Base-by-base conservation (phyloP, 2,797 vertebrate genomes). In the Neopelma chrysocephalum region DNA sequence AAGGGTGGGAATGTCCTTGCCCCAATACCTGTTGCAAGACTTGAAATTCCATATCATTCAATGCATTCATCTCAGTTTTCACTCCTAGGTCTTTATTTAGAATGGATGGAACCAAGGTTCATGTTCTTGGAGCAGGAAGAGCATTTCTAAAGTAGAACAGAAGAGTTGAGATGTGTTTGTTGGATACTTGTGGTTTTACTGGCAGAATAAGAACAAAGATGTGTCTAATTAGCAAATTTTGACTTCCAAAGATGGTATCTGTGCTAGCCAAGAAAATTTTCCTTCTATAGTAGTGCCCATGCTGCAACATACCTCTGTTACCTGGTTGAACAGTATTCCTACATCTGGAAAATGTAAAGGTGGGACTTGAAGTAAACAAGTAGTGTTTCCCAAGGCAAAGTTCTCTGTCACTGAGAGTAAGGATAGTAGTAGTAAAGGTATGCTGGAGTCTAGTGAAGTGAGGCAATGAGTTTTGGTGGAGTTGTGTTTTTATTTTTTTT, bases 291-390 rank as follows among this genome's bases (percentile, higher is more conserved):
- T 34, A 80, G 31, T 62, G 18, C n/a, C 36, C 9, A 0, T 71
- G 21, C n/a, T 0, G 0, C 0, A 1, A 53, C 23, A 47, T 36
- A 9, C 15, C 20, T 72, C 17, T 77, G 45, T 36, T 82, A 17
- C 25, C 40, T 70, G 15, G 18, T 3, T 82, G 23, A 75, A 54
- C 32, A 48, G 12, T 82, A 10, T 88, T 91, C 23, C 26, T 73
- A 0, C 0, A 1, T 34, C 27, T 85, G 78, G 40, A 56, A 92
- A 40, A 51, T 7, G 27, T 56, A 16, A 38, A 77, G 18, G 11
- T 87, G 34, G 25, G 47, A 21, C 50, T 83, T 0, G 2, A 58
- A 47, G 29, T 57, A 69, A 68, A 36, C 31, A 38, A 42, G 12
- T 16, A 18, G 7, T 4, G 1, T 61, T 87, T 82, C 36, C n/a